Conservation (phyloP, 2,888 invertebrate species). For the Leptopilina syphax region DNA sequence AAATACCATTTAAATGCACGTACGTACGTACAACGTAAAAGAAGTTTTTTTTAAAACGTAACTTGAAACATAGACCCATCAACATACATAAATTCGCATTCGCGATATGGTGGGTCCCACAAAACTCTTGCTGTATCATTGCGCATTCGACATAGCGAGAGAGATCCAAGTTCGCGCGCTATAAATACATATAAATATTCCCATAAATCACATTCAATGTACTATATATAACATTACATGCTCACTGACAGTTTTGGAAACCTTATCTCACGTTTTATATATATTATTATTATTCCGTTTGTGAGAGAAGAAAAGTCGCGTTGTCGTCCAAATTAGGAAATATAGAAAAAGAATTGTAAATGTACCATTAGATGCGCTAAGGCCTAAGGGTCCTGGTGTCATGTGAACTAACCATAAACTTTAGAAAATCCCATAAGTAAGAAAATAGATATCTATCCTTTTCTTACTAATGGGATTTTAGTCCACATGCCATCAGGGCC, state of each 20-base stretch:
- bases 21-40: not conserved
- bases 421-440: no score
- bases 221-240: conserved; percentile 59
- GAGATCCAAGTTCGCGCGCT: conserved; percentile 55
- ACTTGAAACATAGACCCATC: conserved; percentile 47
- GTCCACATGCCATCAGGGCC: no score
- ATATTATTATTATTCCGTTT: conserved; percentile 12
- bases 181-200: conserved; percentile 70
- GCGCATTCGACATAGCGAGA: conserved; percentile 50
- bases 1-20: conserved; percentile 50
- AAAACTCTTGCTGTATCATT: conserved; percentile 49
- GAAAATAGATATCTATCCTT: no score
- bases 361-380: no score
- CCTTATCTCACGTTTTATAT: conserved; percentile 7
- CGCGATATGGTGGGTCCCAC: conserved; percentile 51
- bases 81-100: conserved; percentile 56
- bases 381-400: no score
- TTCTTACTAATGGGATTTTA: no score
- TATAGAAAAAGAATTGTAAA: no score
- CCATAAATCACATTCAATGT: conserved; percentile 66
- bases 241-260: conserved; percentile 43
- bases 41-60: conserved; percentile 17
- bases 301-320: no score
- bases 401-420: no score
- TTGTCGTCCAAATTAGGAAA: no score